phyloP scores from a whole-genome alignment of 2,888 invertebrate species.

The Trilocha varians region DNA sequence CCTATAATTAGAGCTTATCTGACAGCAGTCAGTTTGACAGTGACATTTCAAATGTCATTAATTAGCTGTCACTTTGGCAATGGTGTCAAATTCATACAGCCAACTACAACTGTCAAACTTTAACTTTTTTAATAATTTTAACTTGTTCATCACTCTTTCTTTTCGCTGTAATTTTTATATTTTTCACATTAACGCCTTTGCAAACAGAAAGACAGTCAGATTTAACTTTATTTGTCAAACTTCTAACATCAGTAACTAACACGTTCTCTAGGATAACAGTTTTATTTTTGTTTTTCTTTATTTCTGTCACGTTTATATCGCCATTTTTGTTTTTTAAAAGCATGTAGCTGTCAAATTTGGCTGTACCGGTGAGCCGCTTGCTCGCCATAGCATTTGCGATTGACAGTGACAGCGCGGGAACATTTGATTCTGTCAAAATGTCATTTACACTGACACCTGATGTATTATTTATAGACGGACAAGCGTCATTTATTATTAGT shows the following conservation, averaged over 20 bases:
- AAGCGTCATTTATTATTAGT: conserved; percentile 51
- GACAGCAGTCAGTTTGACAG: too few species aligned
- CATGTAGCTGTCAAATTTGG: conserved; percentile 28
- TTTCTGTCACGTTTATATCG: background rate
- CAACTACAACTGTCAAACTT: too few species aligned
- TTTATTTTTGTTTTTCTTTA: background rate
- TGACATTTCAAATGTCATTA: too few species aligned
- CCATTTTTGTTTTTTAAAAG: conserved; percentile 25
- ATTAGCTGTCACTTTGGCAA: too few species aligned
- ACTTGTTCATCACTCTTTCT: background rate
- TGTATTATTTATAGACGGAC: conserved; percentile 54
- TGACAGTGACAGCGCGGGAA: conserved; percentile 33
- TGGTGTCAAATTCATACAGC: too few species aligned
- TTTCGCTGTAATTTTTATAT: background rate
- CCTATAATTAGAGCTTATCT: too few species aligned
- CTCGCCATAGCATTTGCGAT: conserved; percentile 32
- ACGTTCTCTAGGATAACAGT: background rate
- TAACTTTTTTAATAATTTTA: too few species aligned
- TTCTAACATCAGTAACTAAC: background rate
- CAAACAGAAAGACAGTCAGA: background rate
- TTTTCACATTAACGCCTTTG: background rate
- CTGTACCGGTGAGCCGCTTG: conserved; percentile 18
- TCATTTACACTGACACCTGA: conserved; percentile 53
- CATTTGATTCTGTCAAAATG: conserved; percentile 51
- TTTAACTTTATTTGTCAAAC: background rate